phyloP scores from a whole-genome alignment of 1,140 invertebrate species.

The Polypedilum pembai region DNA sequence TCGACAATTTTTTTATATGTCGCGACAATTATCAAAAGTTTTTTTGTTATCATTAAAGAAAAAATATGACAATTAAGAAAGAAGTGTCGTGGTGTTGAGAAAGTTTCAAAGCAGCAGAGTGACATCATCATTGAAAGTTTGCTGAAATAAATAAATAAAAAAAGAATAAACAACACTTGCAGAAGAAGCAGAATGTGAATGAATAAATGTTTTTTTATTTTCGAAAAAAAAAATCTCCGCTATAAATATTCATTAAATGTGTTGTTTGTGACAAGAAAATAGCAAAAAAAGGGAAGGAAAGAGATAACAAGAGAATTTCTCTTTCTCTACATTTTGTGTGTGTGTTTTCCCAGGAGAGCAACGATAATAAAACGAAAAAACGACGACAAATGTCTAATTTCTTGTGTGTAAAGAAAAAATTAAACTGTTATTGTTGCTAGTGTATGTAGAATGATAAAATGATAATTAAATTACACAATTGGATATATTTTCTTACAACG shows the following conservation, averaged over 20 bases:
- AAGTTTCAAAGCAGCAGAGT: background rate
- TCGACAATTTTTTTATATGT: too few relatives aligned
- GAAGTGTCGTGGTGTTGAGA: background rate
- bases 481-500: conserved; percentile 15
- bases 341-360: background rate
- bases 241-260: conserved; percentile 11
- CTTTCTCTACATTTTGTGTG: background rate
- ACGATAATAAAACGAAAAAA: background rate
- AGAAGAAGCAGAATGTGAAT: background rate
- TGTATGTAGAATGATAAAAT: conserved; percentile 22
- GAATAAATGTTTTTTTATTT: background rate
- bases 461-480: conserved; percentile 28
- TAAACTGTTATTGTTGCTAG: conserved; percentile 16
- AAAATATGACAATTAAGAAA: too few relatives aligned
- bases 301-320: background rate
- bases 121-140: background rate
- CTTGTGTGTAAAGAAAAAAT: background rate
- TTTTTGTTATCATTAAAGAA: too few relatives aligned
- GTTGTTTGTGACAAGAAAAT: background rate
- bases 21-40: too few relatives aligned
- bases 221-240: background rate
- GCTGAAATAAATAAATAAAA: background rate
- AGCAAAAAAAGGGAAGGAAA: background rate
- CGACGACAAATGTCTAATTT: conserved; percentile 11
- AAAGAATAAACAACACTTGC: background rate